These are phyloP conservation scores for Cephus cinctus DNA, from an alignment of 1,140 invertebrate species.

Conservation along the genomic window DNA sequence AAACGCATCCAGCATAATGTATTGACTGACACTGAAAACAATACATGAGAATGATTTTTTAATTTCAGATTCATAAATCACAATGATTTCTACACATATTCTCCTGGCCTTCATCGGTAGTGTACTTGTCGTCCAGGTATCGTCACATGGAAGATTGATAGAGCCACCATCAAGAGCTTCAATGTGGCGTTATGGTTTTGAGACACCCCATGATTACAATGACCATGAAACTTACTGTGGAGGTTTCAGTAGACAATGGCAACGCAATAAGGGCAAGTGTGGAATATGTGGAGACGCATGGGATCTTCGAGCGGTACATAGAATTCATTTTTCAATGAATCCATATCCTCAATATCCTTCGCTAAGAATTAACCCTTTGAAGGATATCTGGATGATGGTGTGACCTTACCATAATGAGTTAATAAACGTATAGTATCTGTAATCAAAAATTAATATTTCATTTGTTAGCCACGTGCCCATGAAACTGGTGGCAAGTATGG, in stretches of 20 bases:
- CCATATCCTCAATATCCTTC: no score
- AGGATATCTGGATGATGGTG: no score
- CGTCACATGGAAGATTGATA: conserved; percentile 74
- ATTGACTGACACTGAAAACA: background rate
- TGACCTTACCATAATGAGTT: no score
- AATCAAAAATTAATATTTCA: no score
- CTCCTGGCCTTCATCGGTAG: no score
- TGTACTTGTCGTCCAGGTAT: no score
- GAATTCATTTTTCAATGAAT: conserved; percentile 1
- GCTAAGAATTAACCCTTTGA: no score
- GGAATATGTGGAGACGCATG: conserved; percentile 87
- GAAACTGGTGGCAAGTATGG: conserved; percentile 84
- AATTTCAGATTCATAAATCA: background rate
- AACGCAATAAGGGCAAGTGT: conserved; percentile 74
- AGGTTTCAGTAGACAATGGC: conserved; percentile 78
- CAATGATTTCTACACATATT: background rate
- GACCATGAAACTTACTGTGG: conserved; percentile 90
- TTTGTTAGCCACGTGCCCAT: conserved; percentile 69
- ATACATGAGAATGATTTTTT: background rate
- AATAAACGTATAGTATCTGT: no score
- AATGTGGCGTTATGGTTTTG: conserved; percentile 73
- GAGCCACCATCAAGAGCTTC: conserved; percentile 83
- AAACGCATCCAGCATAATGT: no score
- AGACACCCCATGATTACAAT: conserved; percentile 73
- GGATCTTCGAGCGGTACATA: conserved; percentile 60